Evolutionary conservation across 1,140 invertebrate species (phyloP).

Genomic region (Trichonephila inaurata): DNA sequence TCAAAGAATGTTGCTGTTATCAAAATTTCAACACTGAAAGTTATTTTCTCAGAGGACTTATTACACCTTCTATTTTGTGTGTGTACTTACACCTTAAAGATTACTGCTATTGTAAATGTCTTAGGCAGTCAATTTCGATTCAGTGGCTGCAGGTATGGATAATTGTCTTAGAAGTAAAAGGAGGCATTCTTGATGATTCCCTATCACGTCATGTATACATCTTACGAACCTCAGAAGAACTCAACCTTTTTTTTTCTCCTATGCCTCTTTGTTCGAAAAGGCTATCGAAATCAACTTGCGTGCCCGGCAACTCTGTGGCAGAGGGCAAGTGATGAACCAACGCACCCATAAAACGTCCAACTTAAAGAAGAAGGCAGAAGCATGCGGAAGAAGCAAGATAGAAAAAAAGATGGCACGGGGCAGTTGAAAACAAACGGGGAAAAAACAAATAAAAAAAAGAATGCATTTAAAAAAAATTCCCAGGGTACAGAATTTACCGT

Average conservation of each 20-base stretch:
- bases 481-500: constrained; percentile 50
- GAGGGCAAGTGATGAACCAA: constrained; percentile 57
- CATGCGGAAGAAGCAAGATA: not conserved
- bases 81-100: not conserved
- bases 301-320: not conserved
- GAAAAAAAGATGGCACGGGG: not conserved
- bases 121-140: not conserved
- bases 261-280: not conserved
- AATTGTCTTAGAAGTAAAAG: constrained; percentile 29
- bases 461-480: constrained; percentile 22
- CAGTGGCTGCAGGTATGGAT: not conserved
- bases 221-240: not conserved
- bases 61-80: not conserved
- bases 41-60: no score
- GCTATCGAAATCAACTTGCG: constrained; percentile 63
- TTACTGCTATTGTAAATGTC: not conserved
- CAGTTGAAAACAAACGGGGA: constrained; percentile 23
- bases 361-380: not conserved
- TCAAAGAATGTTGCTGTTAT: no score
- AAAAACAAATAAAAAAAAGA: not conserved
- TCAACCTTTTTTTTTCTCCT: not conserved
- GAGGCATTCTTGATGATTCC: not conserved
- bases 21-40: no score
- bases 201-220: constrained; percentile 57
- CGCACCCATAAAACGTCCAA: constrained; percentile 55